Base-by-base conservation (phyloP, 2,797 vertebrate species). In the Cuniculus paca region DNA sequence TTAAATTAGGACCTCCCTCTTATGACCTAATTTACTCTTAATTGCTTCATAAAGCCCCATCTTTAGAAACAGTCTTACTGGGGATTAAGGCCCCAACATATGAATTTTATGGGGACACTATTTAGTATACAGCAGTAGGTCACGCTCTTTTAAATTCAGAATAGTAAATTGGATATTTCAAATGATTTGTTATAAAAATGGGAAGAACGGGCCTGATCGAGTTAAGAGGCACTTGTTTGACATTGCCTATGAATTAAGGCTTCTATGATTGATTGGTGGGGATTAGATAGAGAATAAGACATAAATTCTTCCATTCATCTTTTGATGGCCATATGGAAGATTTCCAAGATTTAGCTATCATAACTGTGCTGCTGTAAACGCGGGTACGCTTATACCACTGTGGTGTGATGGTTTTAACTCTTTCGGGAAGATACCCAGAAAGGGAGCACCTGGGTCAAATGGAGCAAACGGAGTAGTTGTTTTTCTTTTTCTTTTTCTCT, bases 161-260 rank as follows among this genome's bases (percentile, higher is more conserved):
- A 81, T 34, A 93, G 1, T 72, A 54, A 87, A 84, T 72, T 26
- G 19, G 20, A 48, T 82, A 93, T 91, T 81, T 88, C 48, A 50
- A 83, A 65, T n/a, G 56, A 90, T 92, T 90, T 83, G 10, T 63
- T 79, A 80, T 31, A 68, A 50, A 50, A 95, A 94, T 77, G 34
- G 24, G 22, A 95, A 11, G 26, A 74, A 1, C 50, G 42, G 24
- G 3, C 9, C n/a, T 63, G 45, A 77, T 1, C 31, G 9, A 22
- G 5, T 88, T 68, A 88, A 56, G 39, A 91, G 77, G 45, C 7
- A 78, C 8, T 4, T 20, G 54, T 48, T 88, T 75, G 82, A n/a
- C n/a, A 61, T 7, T 54, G 36, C 39, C 5, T 79, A 39, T 82
- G 11, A 50, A 75, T 28, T 58, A 82, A 95, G 31, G 70, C 28